Percentiles rank a stretch among this genome's conserved stretches.
Evolutionary conservation across 2,797 vertebrate species (phyloP).

Genomic region (Clarias pachynema): DNA sequence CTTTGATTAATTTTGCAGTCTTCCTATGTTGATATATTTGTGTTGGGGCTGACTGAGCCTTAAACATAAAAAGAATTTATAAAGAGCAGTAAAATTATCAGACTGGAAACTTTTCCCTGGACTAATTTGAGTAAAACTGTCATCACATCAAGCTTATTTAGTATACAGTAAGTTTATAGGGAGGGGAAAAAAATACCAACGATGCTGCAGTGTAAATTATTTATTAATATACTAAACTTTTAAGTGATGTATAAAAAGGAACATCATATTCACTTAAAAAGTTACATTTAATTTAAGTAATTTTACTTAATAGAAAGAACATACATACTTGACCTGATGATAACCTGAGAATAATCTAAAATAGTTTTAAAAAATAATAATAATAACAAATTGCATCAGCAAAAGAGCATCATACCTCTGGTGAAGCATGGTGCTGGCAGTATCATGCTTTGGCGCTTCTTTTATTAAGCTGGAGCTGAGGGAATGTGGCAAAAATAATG

Average conservation of each 20-base stretch:
- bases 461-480: background rate
- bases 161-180: background rate
- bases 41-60: background rate
- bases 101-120: background rate
- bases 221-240: slow-evolving; percentile 9
- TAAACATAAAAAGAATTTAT: background rate
- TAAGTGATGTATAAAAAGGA: background rate
- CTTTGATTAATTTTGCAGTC: background rate
- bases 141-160: background rate
- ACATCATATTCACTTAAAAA: background rate
- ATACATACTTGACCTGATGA: background rate
- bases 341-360: too few relatives aligned
- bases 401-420: background rate
- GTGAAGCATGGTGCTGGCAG: background rate
- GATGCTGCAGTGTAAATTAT: background rate
- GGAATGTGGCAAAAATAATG: background rate
- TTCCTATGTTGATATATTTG: background rate
- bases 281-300: background rate
- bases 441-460: background rate
- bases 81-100: background rate
- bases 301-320: background rate
- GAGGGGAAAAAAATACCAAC: background rate
- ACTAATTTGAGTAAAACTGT: background rate
- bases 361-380: too few relatives aligned
- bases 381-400: background rate